Percentiles rank a stretch among this genome's conserved stretches.
Evolutionary conservation across 2,797 vertebrate species (phyloP).

Genomic region (Pseudochirops cupreus): DNA sequence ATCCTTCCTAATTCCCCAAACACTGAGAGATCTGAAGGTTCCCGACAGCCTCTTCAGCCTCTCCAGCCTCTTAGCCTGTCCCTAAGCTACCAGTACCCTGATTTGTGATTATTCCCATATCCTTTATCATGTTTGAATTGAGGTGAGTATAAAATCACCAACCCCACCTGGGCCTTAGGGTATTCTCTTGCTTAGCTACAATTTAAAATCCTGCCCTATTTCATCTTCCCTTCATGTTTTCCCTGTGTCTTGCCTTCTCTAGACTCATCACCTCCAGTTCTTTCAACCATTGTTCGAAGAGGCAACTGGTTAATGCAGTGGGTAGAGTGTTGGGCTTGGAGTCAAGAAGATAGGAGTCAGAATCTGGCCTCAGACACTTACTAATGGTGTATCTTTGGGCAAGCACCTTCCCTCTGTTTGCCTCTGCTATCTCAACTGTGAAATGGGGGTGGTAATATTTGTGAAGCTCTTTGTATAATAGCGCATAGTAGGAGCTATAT

Average conservation of each 20-base stretch:
- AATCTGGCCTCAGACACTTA: not conserved
- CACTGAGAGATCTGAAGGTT: not conserved
- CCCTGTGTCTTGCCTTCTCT: not conserved
- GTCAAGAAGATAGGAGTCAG: not conserved
- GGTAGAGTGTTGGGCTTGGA: not conserved
- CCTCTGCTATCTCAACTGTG: slow-evolving; percentile 7
- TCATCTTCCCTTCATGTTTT: not conserved
- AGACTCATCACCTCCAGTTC: not conserved
- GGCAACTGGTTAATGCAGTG: not conserved
- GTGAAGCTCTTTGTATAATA: not conserved
- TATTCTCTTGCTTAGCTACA: not conserved
- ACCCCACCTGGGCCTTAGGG: not conserved
- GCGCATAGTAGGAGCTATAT: not conserved
- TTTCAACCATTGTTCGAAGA: not conserved
- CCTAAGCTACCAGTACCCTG: not conserved
- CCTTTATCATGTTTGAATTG: not conserved
- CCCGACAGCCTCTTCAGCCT: not conserved
- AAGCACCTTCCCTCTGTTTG: accelerated
- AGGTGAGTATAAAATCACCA: not conserved
- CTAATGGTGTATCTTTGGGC: not conserved
- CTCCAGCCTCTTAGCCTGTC: not conserved
- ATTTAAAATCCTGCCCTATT: not conserved
- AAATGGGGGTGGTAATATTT: not conserved
- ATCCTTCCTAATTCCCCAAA: not conserved
- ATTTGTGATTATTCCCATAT: not conserved